Evolutionary conservation across 2,888 invertebrate species (phyloP), one percentile per base, ranked within the genome.

Genomic region (Acholoe squamosa): DNA sequence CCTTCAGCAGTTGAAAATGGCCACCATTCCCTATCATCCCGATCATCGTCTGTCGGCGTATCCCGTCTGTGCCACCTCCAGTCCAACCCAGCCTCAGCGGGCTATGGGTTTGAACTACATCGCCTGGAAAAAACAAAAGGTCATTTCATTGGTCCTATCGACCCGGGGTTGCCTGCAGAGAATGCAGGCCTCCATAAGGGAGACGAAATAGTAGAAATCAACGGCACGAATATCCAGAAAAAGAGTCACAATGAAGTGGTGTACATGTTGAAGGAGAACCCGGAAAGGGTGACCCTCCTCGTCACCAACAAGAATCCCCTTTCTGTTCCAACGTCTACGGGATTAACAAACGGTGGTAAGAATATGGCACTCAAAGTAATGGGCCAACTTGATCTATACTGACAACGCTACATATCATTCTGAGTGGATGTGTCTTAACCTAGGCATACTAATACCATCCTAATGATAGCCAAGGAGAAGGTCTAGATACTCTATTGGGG

Each of bases 51-150:
- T 7, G 43, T 43, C 5, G 43, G 43, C 10, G 43, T 61, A 43
- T 34, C 86, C 12, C 84, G 90, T 12, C 28, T 61, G 25, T 86
- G 90, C 43, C 90, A 86, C 34, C 28, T 92, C 28, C 89, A 89
- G 34, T 98, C 98, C 96, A 97, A 98, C 96, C 97, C 97, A 90
- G 97, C 98, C 95, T 98, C 98, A 96, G 98, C 99, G 96, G 99
- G 99, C 67, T 99, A 99, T 96, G 99, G 99, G 22, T 99, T 99
- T 96, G 99, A 99, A 96, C 96, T 99, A 93, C 99, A 99, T 96
- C 98, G 99, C 76, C 99, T 99, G 96, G 98, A 98, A 95, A 97
- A 98, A 92, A 98, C 98, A 95, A 97, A 97, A n/a, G 98, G 98
- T 61, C 98, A 99, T 96, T 98, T 97, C 96, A 98, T 99, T 95